Conservation (phyloP, 2,888 invertebrate species). For the Dorcus hopei region DNA sequence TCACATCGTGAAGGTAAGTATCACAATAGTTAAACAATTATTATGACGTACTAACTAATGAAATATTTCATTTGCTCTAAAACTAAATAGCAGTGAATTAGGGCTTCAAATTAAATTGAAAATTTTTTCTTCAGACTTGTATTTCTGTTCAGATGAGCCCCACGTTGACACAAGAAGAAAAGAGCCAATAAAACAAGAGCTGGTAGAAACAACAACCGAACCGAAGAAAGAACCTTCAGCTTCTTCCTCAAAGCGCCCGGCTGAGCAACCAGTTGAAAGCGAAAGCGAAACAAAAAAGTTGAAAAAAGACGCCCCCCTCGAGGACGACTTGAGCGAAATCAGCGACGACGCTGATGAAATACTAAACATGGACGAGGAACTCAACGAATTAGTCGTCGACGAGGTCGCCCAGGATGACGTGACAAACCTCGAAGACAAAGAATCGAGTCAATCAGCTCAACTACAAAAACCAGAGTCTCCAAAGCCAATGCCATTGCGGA, state of each 20-base stretch:
- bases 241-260: conserved; percentile 34
- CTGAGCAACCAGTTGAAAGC: conserved; percentile 46
- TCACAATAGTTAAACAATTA: not conserved
- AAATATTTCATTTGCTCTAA: no score
- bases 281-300: conserved; percentile 51
- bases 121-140: conserved; percentile 9
- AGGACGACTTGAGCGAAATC: conserved; percentile 80
- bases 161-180: conserved; percentile 17
- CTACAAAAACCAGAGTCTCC: conserved; percentile 35
- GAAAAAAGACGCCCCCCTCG: conserved; percentile 51
- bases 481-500: conserved; percentile 29
- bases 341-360: conserved; percentile 89
- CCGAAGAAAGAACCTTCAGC: conserved; percentile 27
- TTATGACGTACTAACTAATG: not conserved
- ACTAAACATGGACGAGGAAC: conserved; percentile 69
- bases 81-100: no score
- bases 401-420: conserved; percentile 22
- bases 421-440: conserved; percentile 32
- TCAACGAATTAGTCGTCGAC: conserved; percentile 24
- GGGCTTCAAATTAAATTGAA: not conserved
- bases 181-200: conserved; percentile 13
- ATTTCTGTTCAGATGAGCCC: conserved; percentile 13
- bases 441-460: conserved; percentile 32
- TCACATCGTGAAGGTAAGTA: conserved; percentile 40
- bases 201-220: conserved; percentile 37